A percentile compares a stretch with the other conserved stretches of the same genome.
Evolutionary conservation across 2,888 invertebrate species (phyloP).

Genomic region (Lutraria lutraria): DNA sequence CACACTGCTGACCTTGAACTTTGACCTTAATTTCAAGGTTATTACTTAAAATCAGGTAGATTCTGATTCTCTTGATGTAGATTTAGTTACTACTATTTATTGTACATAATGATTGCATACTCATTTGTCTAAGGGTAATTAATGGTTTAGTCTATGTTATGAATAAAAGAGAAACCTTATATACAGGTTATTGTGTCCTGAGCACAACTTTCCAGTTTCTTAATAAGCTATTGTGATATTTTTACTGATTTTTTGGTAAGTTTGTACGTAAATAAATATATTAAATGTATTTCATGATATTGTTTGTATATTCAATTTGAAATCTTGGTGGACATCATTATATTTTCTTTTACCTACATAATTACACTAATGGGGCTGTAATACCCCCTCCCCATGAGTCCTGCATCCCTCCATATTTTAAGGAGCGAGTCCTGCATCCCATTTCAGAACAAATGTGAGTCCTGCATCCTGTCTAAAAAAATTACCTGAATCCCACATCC

Average conservation of each 20-base stretch:
- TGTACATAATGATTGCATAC: constrained; percentile 4
- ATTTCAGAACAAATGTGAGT: no score
- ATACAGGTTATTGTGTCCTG: background rate
- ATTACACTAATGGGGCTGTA: no score
- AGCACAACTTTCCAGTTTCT: constrained; percentile 5
- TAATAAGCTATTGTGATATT: constrained; percentile 6
- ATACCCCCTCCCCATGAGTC: no score
- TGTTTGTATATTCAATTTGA: no score
- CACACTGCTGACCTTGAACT: background rate
- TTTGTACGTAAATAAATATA: no score
- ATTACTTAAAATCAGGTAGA: background rate
- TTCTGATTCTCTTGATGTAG: background rate
- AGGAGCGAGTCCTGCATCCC: no score
- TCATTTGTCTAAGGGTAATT: constrained; percentile 12
- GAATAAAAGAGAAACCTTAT: background rate
- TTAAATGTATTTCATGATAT: no score
- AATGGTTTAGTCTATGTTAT: background rate
- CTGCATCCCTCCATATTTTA: no score
- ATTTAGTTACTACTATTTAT: background rate
- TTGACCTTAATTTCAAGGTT: background rate
- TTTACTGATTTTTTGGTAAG: background rate
- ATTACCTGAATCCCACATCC: no score
- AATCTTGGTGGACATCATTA: no score
- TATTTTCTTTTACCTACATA: no score
- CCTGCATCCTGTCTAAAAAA: no score